Evolutionary conservation across 1,140 invertebrate genomes (phyloP), one percentile per base, ranked within the genome.

Genomic region (Temnothorax longispinosus): DNA sequence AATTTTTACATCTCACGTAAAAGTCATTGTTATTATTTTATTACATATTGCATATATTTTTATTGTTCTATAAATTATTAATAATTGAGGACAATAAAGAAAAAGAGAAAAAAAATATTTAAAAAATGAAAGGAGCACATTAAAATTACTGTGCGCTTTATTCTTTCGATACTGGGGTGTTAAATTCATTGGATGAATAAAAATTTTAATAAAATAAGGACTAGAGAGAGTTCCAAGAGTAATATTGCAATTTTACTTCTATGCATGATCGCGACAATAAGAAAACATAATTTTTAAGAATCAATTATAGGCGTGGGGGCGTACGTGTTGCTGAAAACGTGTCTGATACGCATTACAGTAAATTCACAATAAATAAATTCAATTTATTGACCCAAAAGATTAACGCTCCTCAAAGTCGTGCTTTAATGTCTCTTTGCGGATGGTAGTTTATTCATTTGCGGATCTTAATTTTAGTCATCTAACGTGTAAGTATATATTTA

Each of bases 401-500:
- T 47, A 69, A 47, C 2, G 2, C n/a, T 32, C 0, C 13, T 47
- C 13, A 69, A 69, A 47, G 21, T 41, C 38, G 1, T 15, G n/a
- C 11, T 50, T 69, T 2, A 15, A n/a, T 13, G 0, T 69, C 10
- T 69, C 65, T 27, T 69, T 50, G 41, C 11, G 5, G 5, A 65
- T 10, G 35, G 3, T 69, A 27, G 41, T 69, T 50, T 18, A 69
- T n/a, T 69, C 21, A 3, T 69, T 47, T 50, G 3, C 7, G 32
- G 27, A 64, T 44, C 21, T 47, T 50, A 15, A 50, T 65, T 78
- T 65, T 38, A 56, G n/a, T 21, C 75, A 7, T n/a, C 44, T 67
- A 41, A 64, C 27, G 11, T 64, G 44, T 7, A 50, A 27, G 27
- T 13, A 13, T 81, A 77, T 64, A 78, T 71, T 56, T 81, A 81